These are phyloP conservation scores for Marcusenius ussheri DNA, from an alignment of 2,113 vertebrate species.

Conservation along the genomic window DNA sequence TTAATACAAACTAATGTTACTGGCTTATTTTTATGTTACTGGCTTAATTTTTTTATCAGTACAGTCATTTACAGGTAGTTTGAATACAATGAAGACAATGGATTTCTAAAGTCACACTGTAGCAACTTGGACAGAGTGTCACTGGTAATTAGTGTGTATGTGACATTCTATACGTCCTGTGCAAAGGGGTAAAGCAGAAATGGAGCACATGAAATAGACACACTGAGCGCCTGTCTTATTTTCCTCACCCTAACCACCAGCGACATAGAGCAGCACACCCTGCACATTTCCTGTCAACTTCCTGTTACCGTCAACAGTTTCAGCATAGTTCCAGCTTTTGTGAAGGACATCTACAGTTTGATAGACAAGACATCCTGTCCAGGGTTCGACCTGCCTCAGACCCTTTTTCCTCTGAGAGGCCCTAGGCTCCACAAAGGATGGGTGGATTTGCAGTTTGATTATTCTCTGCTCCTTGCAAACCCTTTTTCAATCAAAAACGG, in stretches of 20 bases:
- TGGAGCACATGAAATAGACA: not conserved
- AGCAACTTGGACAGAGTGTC: constrained; percentile 14
- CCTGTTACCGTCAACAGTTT: not conserved
- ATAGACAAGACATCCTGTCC: not conserved
- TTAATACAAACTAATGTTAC: not conserved
- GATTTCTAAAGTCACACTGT: constrained; percentile 19
- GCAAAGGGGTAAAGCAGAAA: not conserved
- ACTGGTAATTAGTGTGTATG: not conserved
- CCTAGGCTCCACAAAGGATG: not conserved
- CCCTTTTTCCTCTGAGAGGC: not conserved
- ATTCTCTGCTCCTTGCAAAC: not conserved
- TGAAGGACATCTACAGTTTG: not conserved
- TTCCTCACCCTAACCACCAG: not conserved
- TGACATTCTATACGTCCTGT: not conserved
- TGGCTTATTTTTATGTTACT: not conserved
- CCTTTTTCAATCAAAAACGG: not conserved
- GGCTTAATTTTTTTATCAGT: not conserved
- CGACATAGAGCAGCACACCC: not conserved
- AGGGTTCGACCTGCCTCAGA: not conserved
- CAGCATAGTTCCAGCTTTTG: not conserved
- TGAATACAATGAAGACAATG: not conserved
- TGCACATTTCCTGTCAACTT: not conserved
- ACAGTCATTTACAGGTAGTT: not conserved
- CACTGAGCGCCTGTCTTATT: not conserved
- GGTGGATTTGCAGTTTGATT: not conserved